phyloP scores from a whole-genome alignment of 2,888 invertebrate species.

The Sinelater perroti region DNA sequence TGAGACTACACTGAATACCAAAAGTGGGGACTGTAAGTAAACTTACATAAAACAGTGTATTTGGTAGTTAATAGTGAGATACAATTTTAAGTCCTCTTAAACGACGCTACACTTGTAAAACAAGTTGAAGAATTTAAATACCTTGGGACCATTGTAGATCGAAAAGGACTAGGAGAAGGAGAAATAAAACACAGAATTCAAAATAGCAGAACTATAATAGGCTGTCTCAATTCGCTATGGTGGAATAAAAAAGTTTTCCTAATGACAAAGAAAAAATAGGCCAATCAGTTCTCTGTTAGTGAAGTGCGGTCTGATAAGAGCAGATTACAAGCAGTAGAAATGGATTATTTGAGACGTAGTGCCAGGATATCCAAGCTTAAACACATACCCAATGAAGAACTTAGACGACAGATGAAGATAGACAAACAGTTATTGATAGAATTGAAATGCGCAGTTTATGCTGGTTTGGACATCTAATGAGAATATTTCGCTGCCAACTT shows the following conservation, averaged over 20 bases:
- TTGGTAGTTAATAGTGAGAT: neutral
- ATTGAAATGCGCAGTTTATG: too few species aligned
- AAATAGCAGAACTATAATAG: neutral
- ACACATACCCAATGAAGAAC: too few species aligned
- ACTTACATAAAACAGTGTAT: neutral
- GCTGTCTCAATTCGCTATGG: neutral
- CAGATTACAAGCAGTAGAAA: too few species aligned
- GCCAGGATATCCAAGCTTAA: too few species aligned
- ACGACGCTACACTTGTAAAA: neutral
- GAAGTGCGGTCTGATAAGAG: too few species aligned
- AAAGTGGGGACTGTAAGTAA: neutral
- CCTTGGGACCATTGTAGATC: neutral
- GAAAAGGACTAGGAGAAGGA: neutral
- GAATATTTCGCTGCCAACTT: too few species aligned
- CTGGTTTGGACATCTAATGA: too few species aligned
- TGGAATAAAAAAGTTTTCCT: neutral
- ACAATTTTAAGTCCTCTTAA: neutral
- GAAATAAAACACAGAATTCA: neutral
- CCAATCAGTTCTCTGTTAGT: too few species aligned
- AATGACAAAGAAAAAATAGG: neutral
- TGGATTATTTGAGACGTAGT: too few species aligned
- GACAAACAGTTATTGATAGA: too few species aligned
- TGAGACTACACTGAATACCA: neutral
- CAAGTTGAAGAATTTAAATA: too few species aligned
- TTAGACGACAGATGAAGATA: too few species aligned